Base-by-base conservation (phyloP, 2,888 invertebrate species). In the Phyllotreta striolata region DNA sequence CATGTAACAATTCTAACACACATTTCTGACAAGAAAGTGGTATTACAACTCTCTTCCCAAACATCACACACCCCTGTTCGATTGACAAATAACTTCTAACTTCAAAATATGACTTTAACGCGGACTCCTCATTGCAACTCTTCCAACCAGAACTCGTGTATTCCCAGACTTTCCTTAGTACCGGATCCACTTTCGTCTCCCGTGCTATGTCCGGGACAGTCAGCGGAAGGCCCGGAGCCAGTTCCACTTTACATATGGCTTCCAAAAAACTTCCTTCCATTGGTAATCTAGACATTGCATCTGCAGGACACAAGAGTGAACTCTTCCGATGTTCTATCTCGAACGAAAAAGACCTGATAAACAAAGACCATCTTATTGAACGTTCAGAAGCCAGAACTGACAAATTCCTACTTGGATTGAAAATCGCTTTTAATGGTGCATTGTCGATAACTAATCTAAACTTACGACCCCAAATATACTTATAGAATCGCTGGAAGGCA, bases 381-480 rank as follows among this genome's bases (percentile, higher is more conserved):
- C 58, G 9, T 3, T 58, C 47, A 9, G 58, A 47, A 9, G 58
- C 38, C 7, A 58, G 13, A 35, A 58, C 14, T 3, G 47, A 47
- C 39, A 58, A 37, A 0, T 38, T 4, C 14, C 38, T 58, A 13
- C 6, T 39, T 13, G 58, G 58, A 37, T 47, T 58, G n/a, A 58
- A 58, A 10, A 58, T 58, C 13, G 13, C 38, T 1, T 49, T 58
- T 8, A 47, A 39, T 5, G 58, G 47, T 1, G 58, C 58, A 38
- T 58, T 58, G 10, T 58, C 49, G 5, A 58, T 14, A 0, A 58
- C 37, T 47, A 49, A 12, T 46, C 47, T 58, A 24, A 58, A 58
- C 39, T 39, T 58, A n/a, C 58, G 38, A 6, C 58, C 58, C 58
- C 58, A 58, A 39, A 58, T 58, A 38, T 38, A 58, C 38, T 47